A percentile compares a stretch with the other conserved stretches of the same genome.
These are phyloP conservation scores for Montipora capitata DNA, from an alignment of 92 coral and sea anemone species.

Conservation along the genomic window DNA sequence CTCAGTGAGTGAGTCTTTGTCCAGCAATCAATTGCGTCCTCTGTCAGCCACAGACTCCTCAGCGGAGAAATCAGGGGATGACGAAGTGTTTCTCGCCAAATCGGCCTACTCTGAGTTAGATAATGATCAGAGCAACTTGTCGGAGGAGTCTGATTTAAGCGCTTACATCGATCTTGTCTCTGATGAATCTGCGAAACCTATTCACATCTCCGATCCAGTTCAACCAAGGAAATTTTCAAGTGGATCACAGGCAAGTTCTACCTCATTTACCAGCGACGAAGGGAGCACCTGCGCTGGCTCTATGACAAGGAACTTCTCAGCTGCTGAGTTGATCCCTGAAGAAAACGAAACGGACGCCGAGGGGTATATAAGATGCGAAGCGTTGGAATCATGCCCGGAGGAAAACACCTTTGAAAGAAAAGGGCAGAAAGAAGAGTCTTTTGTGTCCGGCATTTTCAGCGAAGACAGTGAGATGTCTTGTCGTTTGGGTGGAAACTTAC, in stretches of 20 bases:
- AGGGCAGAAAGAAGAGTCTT: background rate
- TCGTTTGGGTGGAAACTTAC: background rate
- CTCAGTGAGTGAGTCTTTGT: background rate
- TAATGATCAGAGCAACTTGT: background rate
- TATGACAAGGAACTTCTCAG: conserved; percentile 2
- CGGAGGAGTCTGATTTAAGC: conserved; percentile 23
- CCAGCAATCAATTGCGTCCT: background rate
- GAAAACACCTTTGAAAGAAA: conserved; percentile 22
- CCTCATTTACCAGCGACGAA: conserved; percentile 19
- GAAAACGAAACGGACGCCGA: conserved; percentile 61
- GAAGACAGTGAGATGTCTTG: background rate
- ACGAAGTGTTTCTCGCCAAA: conserved; percentile 33
- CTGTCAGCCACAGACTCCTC: conserved; percentile 36
- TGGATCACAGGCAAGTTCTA: conserved; percentile 22
- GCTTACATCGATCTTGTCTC: conserved; percentile 81
- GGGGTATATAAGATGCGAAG: conserved; percentile 47
- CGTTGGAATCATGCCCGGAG: conserved; percentile 31
- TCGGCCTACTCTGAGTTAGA: background rate
- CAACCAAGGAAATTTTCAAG: conserved; percentile 41
- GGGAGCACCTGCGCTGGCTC: conserved; percentile 33
- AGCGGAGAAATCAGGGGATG: conserved; percentile 25
- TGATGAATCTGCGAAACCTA: conserved; percentile 78
- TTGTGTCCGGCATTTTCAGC: background rate
- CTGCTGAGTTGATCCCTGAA: conserved; percentile 33
- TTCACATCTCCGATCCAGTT: conserved; percentile 86